A percentile compares a stretch with the other conserved stretches of the same genome.
Conservation (phyloP, 2,888 invertebrate species). For the Mesoligia furuncula region DNA sequence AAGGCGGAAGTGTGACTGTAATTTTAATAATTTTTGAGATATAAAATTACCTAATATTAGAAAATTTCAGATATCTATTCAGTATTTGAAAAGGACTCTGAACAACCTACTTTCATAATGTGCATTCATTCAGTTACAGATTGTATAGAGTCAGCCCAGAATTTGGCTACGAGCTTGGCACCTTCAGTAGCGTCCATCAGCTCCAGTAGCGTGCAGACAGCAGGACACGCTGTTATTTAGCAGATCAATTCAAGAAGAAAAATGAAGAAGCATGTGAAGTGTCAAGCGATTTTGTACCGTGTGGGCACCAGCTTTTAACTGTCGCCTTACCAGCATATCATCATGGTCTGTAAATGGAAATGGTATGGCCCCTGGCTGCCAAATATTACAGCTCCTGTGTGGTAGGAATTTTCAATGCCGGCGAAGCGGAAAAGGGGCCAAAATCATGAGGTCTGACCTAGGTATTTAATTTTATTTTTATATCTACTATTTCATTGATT, state of each 20-base stretch:
- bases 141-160: no score
- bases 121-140: no score
- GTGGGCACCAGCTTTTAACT: background rate
- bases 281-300: background rate
- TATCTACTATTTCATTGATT: background rate
- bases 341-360: background rate
- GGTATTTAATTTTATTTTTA: background rate
- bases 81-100: no score
- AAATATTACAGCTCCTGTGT: background rate
- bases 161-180: background rate
- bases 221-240: background rate
- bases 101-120: no score
- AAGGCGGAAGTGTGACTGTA: no score
- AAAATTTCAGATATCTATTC: no score
- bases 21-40: no score
- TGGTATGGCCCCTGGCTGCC: background rate
- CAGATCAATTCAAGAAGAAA: background rate
- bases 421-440: background rate
- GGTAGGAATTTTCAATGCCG: background rate
- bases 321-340: background rate
- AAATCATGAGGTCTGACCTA: background rate
- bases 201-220: background rate
- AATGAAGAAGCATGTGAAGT: background rate
- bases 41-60: no score
- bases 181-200: background rate